phyloP scores from a whole-genome alignment of 2,113 vertebrate species.

The Engraulis encrasicolus region DNA sequence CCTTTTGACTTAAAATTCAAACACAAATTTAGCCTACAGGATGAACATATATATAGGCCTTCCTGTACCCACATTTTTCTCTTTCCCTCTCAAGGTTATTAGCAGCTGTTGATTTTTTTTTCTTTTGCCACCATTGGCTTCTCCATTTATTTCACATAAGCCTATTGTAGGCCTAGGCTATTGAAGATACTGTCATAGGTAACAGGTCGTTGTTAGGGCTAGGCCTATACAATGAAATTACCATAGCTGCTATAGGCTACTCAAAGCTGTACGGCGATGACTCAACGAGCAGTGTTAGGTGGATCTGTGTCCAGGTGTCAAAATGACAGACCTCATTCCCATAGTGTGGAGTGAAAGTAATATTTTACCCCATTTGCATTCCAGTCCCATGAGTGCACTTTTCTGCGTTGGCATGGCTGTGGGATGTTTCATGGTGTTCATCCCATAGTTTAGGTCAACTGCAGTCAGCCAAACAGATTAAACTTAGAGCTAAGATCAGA shows the following conservation, averaged over 20 bases:
- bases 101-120: too few relatives aligned
- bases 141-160: too few relatives aligned
- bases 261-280: too few relatives aligned
- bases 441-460: slow-evolving; percentile 51
- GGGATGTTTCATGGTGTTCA: slow-evolving; percentile 43
- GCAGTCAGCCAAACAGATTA: slow-evolving; percentile 43
- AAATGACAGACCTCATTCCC: not conserved
- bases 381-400: not conserved
- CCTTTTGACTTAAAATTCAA: too few relatives aligned
- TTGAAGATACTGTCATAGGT: too few relatives aligned
- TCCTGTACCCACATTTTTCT: too few relatives aligned
- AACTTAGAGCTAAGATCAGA: slow-evolving; percentile 30
- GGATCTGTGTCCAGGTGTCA: not conserved
- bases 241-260: not conserved
- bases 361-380: not conserved
- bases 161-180: too few relatives aligned
- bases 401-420: not conserved
- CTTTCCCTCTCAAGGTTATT: too few relatives aligned
- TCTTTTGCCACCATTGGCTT: too few relatives aligned
- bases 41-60: too few relatives aligned
- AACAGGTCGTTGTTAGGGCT: not conserved
- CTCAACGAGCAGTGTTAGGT: not conserved
- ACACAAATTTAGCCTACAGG: too few relatives aligned
- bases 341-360: not conserved
- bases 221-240: not conserved